Evolutionary conservation across 2,113 vertebrate genomes (phyloP).

Genomic region (Oriolus oriolus): DNA sequence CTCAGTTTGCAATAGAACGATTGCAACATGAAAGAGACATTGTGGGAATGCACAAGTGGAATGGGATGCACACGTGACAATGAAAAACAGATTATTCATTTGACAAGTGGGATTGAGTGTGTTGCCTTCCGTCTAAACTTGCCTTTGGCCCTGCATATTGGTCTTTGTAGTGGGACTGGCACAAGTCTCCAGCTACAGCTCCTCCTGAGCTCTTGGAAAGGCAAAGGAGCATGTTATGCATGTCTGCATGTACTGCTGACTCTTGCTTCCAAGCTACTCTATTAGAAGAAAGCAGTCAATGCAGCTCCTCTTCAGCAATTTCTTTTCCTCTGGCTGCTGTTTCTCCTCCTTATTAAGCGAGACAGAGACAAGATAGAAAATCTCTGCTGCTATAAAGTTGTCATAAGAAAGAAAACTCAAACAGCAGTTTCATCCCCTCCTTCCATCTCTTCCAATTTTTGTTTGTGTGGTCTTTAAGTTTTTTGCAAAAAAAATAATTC

Average conservation of each 20-base stretch:
- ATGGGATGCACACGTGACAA: neutral
- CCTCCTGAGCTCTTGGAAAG: neutral
- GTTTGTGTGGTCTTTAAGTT: neutral
- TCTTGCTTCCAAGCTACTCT: neutral
- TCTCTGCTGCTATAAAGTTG: neutral
- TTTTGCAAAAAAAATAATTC: conserved; percentile 8
- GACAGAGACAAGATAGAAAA: neutral
- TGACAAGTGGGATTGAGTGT: neutral
- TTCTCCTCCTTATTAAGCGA: neutral
- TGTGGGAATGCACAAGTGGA: neutral
- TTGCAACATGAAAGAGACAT: neutral
- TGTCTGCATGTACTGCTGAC: neutral
- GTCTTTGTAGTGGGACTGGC: neutral
- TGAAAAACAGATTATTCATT: neutral
- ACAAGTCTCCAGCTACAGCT: neutral
- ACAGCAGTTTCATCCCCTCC: neutral
- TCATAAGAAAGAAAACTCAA: neutral
- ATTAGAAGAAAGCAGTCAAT: neutral
- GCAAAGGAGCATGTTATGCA: neutral
- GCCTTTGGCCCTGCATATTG: neutral
- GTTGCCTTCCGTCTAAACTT: neutral
- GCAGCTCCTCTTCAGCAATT: neutral
- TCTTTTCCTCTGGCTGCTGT: neutral
- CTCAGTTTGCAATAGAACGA: neutral
- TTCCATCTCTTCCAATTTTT: neutral